Conservation (phyloP, 2,113 vertebrate species). For the Megaceryle maxima region DNA sequence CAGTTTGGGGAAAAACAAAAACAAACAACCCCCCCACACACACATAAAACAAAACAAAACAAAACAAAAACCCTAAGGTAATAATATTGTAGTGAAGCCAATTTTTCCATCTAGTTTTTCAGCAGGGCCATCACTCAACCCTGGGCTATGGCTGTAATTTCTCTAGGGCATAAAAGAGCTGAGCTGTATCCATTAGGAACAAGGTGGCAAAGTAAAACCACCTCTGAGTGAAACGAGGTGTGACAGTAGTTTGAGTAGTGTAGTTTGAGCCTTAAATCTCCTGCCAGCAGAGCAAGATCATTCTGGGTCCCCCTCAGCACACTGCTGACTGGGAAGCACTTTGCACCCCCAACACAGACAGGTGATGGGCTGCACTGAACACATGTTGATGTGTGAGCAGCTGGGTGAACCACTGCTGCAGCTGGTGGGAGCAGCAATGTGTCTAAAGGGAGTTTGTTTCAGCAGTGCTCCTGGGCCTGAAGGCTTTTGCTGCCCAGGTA, state of each 20-base stretch:
- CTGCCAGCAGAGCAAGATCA: background rate
- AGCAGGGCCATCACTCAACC: background rate
- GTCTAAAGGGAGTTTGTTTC: background rate
- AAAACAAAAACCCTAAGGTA: background rate
- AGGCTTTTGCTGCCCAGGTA: background rate
- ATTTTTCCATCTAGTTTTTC: background rate
- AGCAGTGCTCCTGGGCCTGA: background rate
- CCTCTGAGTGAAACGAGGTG: background rate
- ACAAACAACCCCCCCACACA: no score
- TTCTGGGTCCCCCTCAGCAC: background rate
- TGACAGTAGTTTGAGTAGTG: background rate
- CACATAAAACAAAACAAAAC: no score
- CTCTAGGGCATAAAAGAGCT: background rate
- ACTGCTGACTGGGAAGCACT: background rate
- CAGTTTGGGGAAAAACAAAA: background rate
- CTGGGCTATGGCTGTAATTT: background rate
- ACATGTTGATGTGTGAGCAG: rapidly evolving
- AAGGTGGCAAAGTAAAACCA: background rate
- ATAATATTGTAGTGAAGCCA: background rate
- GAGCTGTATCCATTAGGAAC: background rate
- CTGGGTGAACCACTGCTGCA: rapidly evolving
- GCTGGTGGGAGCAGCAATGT: rapidly evolving
- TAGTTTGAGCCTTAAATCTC: background rate
- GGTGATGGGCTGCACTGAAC: background rate
- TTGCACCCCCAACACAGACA: background rate